Evolutionary conservation across 1,140 invertebrate genomes (phyloP), one percentile per base, ranked within the genome.

Genomic region (Drosophila insularis): DNA sequence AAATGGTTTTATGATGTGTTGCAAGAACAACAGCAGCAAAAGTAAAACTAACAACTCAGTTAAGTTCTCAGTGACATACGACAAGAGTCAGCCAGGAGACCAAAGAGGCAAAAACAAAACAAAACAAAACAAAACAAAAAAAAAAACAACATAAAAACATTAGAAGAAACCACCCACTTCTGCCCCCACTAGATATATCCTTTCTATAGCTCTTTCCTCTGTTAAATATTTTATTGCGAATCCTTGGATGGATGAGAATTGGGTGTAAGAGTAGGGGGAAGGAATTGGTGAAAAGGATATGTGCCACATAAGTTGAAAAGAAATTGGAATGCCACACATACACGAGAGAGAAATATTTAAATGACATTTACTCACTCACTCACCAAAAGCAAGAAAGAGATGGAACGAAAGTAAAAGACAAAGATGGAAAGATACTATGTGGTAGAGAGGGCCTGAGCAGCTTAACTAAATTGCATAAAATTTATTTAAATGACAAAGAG

Each of bases 401-500:
- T 60, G 61, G n/a, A 2, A 39, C 13, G 19, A 6, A 10, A 56
- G 46, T 17, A n/a, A 11, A 17, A 31, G 21, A 8, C n/a, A 23
- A 17, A 8, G 13, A 14, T 23, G 17, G 8, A n/a, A n/a, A 59
- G 27, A 27, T 27, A 13, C 19, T 13, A 4, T 21, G 13, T 1
- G 21, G 10, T 35, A 6, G 32, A 65, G 35, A 1, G 46, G 6
- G 68, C 40, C 19, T 19, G 37, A 72, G 75, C 80, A 89, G 84
- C 84, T 89, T 89, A 89, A 84, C 84, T 89, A 89, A 89, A 89
- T 89, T 89, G 84, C 84, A 89, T 89, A 89, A 89, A 89, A 89
- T 89, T 89, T 89, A 89, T 89, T 89, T 89, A 89, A 89, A 89
- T 89, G 80, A 82, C 71, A 62, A 5, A 43, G 32, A 56, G 27